Conservation (phyloP, 2,113 vertebrate species). For the Microcebus lehilahytsara region DNA sequence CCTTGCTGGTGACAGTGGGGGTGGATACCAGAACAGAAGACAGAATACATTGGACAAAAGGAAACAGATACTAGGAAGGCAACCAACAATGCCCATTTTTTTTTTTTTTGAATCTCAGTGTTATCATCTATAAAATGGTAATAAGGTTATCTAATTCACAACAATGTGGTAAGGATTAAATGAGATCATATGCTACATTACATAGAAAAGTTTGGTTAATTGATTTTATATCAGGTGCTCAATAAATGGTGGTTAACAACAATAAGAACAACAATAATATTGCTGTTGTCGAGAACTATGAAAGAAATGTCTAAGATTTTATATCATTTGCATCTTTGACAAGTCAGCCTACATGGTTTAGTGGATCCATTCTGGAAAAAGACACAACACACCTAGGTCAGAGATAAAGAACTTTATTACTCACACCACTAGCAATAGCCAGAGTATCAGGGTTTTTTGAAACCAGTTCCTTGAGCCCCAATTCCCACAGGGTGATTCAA, state of each 20-base stretch:
- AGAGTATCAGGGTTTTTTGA: not conserved
- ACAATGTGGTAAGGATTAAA: not conserved
- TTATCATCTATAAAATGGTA: not conserved
- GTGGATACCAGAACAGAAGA: not conserved
- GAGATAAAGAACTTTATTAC: not conserved
- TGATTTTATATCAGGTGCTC: not conserved
- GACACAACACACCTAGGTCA: not conserved
- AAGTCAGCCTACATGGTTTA: not conserved
- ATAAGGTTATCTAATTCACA: not conserved
- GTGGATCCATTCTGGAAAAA: not conserved
- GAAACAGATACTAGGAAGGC: not conserved
- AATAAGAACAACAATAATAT: not conserved
- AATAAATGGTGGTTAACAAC: not conserved
- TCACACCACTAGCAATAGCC: not conserved
- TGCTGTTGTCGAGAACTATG: not conserved
- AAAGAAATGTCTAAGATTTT: not conserved
- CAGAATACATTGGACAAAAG: not conserved
- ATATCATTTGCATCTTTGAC: not conserved
- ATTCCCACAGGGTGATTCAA: not conserved
- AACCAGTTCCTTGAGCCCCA: not conserved
- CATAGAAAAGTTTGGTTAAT: not conserved
- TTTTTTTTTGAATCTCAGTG: not conserved
- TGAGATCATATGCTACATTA: not conserved
- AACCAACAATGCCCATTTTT: not conserved
- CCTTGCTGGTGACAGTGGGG: not conserved